Evolutionary conservation across 2,797 vertebrate genomes (phyloP).

Genomic region (Trematomus bernacchii): DNA sequence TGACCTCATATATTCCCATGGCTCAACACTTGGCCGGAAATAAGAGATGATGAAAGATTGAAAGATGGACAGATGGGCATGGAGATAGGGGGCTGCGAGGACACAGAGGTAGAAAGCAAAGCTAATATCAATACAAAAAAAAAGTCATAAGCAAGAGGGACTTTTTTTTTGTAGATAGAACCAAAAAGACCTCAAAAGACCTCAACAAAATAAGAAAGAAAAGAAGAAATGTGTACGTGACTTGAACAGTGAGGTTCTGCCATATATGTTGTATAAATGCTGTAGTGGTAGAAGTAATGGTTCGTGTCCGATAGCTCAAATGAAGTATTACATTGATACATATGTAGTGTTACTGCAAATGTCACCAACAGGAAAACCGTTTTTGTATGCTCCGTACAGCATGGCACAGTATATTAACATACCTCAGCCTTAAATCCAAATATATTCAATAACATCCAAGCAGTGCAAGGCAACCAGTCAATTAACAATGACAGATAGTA

Average conservation of each 20-base stretch:
- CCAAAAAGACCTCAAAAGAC: neutral
- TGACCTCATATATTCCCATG: conserved; percentile 64
- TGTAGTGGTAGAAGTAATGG: neutral
- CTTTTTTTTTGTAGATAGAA: neutral
- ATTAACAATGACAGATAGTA: neutral
- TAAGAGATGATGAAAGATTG: conserved; percentile 58
- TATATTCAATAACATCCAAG: neutral
- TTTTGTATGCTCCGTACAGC: neutral
- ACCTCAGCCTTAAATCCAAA: neutral
- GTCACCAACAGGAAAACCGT: neutral
- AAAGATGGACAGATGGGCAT: conserved; percentile 59
- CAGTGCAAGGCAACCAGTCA: neutral
- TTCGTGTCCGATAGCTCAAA: neutral
- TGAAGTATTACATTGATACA: neutral
- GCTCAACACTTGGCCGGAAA: conserved; percentile 60
- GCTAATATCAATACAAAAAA: conserved; percentile 19
- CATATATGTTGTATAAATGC: neutral
- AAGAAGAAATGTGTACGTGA: neutral
- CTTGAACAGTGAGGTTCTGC: neutral
- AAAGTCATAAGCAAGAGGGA: neutral
- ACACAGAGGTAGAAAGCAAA: conserved; percentile 25
- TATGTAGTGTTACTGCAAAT: neutral
- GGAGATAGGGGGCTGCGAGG: conserved; percentile 26
- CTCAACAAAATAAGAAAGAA: neutral
- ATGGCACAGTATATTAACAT: neutral